These are phyloP conservation scores for Busseola fusca DNA, from an alignment of 2,888 invertebrate species.

Conservation along the genomic window DNA sequence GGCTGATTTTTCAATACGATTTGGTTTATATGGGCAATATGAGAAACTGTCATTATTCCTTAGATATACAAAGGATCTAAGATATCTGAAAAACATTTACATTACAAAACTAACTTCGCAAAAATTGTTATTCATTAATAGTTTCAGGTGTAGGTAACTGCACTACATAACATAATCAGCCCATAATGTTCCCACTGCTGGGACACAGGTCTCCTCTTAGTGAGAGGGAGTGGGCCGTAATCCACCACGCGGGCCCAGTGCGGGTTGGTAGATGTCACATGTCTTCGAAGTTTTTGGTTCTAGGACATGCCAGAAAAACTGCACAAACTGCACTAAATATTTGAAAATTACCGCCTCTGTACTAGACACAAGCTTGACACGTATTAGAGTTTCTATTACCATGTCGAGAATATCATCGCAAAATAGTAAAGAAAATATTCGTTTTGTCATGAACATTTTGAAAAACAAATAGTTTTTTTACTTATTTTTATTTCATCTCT, in stretches of 20 bases:
- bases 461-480: background rate
- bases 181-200: too few species aligned
- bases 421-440: background rate
- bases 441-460: background rate
- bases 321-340: too few species aligned
- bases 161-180: too few species aligned
- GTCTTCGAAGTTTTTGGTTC: too few species aligned
- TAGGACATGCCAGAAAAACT: too few species aligned
- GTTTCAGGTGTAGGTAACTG: background rate
- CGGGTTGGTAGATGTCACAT: too few species aligned
- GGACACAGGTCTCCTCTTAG: too few species aligned
- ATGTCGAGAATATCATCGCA: conserved; percentile 31
- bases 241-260: too few species aligned
- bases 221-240: too few species aligned
- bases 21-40: background rate
- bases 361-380: background rate
- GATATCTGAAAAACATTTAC: background rate
- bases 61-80: background rate
- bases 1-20: background rate
- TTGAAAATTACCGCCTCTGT: background rate
- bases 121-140: background rate
- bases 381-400: background rate
- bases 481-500: background rate
- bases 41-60: background rate
- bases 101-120: too few species aligned